A percentile compares a stretch with the other conserved stretches of the same genome.
Evolutionary conservation across 2,113 vertebrate genomes (phyloP).

Genomic region (Tauraco erythrolophus): DNA sequence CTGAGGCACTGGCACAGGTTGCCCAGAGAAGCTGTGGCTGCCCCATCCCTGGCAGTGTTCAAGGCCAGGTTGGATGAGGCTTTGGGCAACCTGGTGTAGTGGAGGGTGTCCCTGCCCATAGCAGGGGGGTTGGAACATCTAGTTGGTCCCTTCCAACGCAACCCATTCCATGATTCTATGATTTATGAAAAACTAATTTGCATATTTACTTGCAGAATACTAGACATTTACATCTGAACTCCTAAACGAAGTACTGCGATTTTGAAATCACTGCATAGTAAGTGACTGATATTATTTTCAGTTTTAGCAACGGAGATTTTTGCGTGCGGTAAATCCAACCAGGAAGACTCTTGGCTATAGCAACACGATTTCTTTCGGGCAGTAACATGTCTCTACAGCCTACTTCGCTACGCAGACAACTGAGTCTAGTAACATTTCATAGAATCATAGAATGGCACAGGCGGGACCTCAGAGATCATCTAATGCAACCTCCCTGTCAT

Average conservation of each 20-base stretch:
- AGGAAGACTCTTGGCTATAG: background rate
- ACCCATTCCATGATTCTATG: no score
- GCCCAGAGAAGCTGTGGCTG: no score
- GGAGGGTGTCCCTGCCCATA: no score
- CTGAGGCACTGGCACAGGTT: no score
- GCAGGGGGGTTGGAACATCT: no score
- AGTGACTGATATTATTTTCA: background rate
- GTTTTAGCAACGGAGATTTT: background rate
- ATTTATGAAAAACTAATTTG: background rate
- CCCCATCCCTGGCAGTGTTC: no score
- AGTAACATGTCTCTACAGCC: rapidly evolving
- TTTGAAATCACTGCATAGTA: background rate
- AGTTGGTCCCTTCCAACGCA: no score
- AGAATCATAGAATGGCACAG: no score
- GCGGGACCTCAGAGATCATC: no score
- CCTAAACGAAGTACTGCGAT: background rate
- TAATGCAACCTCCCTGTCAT: no score
- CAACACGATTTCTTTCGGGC: background rate
- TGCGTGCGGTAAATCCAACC: background rate
- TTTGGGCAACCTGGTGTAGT: no score
- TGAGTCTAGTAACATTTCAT: background rate
- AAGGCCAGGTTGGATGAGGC: no score
- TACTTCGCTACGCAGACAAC: background rate
- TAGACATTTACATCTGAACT: background rate
- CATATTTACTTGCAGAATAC: background rate